Base-by-base conservation (phyloP, 2,888 invertebrate species). In the Plebejus anna region DNA sequence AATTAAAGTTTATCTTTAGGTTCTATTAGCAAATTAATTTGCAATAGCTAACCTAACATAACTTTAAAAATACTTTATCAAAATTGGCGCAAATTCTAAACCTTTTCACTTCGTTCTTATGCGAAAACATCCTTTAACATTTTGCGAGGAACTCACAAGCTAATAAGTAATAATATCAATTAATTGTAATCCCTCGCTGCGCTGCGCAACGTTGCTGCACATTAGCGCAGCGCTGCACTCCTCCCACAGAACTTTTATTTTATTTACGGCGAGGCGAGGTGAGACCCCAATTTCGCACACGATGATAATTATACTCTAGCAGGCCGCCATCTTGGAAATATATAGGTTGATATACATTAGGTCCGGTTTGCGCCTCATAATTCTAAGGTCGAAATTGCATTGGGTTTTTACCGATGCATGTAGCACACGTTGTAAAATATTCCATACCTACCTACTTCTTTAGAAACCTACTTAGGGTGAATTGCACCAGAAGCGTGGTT, bases 241-340 rank as follows among this genome's bases (percentile, higher is more conserved):
- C 92, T 90, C 91, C 92, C 93, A 92, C 91, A 85, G 84, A 83
- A 87, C 85, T 91, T 91, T 94, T 92, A 86, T 86, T 92, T 94
- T 94, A 93, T 93, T 92, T 92, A 92, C 89, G 89, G 87, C 86
- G 87, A 28, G 88, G 85, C 86, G 91, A 92, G 92, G 92, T 92
- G 92, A 92, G 91, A 93, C 93, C 92, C 94, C 91, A 93, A 94
- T 94, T 93, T 94, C 88, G 94, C 94, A 91, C 92, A 87, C 89
- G 90, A 88, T 86, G 87, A 91, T 93, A 94, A 92, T 94, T 92
- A 93, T 92, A 92, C 89, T 85, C 90, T 91, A 90, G 91, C 88
- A 82, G 82, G 81, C 89, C 88, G 88, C 89, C 88, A 88, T 90
- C 89, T 91, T 90, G 87, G 88, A 89, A 90, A 71, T 76, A 76